Evolutionary conservation across 1,140 invertebrate genomes (phyloP).

Genomic region (Amphibalanus amphitrite): DNA sequence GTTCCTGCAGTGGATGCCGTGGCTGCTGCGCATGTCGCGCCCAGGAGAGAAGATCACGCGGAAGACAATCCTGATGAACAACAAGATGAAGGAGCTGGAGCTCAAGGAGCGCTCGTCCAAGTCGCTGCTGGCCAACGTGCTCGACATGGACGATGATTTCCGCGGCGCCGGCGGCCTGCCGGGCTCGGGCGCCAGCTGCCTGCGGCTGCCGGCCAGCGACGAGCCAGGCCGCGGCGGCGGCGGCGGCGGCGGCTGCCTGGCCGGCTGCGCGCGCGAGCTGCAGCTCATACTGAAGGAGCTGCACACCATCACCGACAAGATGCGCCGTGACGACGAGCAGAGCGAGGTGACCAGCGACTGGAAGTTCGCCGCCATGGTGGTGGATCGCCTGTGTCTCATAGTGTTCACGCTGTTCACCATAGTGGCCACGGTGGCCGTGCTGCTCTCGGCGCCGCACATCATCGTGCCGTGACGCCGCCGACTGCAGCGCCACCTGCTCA

Average conservation of each 20-base stretch:
- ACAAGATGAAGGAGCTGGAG: no score
- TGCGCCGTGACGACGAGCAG: conserved; percentile 74
- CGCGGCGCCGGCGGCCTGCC: conserved; percentile 66
- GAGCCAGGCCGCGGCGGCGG: conserved; percentile 47
- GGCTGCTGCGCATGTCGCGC: conserved; percentile 81
- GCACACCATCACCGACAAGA: conserved; percentile 59
- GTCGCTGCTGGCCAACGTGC: no score
- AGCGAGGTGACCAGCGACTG: conserved; percentile 71
- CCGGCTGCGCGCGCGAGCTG: no score
- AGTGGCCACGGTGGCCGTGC: no score
- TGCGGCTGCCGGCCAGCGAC: conserved; percentile 26
- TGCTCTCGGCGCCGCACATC: no score
- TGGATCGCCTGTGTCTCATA: conserved; percentile 93
- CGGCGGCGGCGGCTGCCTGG: no score
- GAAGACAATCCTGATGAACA: conserved; percentile 50
- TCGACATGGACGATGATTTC: no score
- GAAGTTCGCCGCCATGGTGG: conserved; percentile 97
- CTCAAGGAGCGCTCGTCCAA: no score
- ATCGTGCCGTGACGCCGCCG: no score
- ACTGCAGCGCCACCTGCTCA: no score
- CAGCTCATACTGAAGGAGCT: conserved; percentile 95
- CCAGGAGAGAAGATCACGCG: conserved; percentile 49
- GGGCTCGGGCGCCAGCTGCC: conserved; percentile 75
- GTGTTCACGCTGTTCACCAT: no score
- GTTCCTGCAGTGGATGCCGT: no score